Conservation (phyloP, 1,140 invertebrate genomes). For the Drosophila pallidifrons region DNA sequence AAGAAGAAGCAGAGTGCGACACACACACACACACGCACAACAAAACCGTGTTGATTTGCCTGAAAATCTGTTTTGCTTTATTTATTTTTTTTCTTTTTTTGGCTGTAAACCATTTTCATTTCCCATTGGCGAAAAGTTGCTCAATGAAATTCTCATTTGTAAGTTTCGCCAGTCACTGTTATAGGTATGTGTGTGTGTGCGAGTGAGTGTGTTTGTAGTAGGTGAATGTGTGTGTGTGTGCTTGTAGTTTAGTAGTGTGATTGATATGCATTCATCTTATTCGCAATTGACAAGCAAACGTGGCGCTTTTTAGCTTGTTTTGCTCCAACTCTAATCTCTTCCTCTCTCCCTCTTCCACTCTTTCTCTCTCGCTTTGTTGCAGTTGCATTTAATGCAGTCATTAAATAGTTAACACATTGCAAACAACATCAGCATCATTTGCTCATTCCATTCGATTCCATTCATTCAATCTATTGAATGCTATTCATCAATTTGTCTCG, state of each 20-base stretch:
- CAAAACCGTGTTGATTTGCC: conserved; percentile 29
- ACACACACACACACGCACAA: conserved; percentile 4
- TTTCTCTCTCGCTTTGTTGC: background rate
- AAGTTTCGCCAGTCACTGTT: conserved; percentile 14
- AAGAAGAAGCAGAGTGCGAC: conserved; percentile 45
- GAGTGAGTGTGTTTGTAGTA: background rate
- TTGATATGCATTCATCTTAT: conserved; percentile 49
- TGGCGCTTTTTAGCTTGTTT: background rate
- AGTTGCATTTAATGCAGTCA: conserved; percentile 36
- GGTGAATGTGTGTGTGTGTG: conserved; percentile 1
- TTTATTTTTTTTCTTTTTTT: too few species aligned
- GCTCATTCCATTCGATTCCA: background rate
- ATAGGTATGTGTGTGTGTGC: background rate
- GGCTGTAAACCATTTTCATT: conserved; percentile 34
- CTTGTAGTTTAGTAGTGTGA: background rate
- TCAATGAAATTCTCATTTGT: conserved; percentile 44
- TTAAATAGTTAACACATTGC: conserved; percentile 27
- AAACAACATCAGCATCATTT: background rate
- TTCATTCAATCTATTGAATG: conserved; percentile 15
- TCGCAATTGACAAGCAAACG: conserved; percentile 30
- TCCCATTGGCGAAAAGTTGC: conserved; percentile 32
- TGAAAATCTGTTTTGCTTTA: conserved; percentile 28
- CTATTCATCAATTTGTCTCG: conserved; percentile 22
- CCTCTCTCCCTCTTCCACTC: too few species aligned
- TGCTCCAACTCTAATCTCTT: background rate